phyloP scores from a whole-genome alignment of 2,888 invertebrate species.

The Electrophaes corylata region DNA sequence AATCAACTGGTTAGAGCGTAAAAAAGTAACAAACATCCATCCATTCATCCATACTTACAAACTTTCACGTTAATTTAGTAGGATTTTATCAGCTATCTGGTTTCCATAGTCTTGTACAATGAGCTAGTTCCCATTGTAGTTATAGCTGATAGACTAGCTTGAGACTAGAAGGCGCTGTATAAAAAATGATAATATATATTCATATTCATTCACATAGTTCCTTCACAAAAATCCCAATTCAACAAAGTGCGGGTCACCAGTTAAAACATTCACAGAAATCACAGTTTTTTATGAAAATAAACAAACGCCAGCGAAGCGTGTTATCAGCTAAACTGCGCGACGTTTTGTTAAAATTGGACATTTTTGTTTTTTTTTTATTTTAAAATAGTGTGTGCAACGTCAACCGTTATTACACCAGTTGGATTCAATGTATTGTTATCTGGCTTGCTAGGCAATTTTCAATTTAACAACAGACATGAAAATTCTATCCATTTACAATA shows the following conservation, averaged over 20 bases:
- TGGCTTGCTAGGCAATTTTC: constrained; percentile 13
- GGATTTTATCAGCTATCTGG: too few species aligned
- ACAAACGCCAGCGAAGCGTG: constrained; percentile 8
- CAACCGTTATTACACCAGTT: constrained; percentile 19
- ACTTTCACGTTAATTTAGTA: too few species aligned
- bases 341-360: constrained; percentile 21
- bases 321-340: constrained; percentile 27
- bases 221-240: background rate
- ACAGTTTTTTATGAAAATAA: constrained; percentile 14
- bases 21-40: too few species aligned
- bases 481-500: too few species aligned
- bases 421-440: constrained; percentile 18
- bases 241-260: background rate
- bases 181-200: too few species aligned
- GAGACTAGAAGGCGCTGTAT: too few species aligned
- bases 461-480: background rate
- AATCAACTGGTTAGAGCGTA: too few species aligned
- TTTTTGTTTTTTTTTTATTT: constrained; percentile 20
- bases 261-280: constrained; percentile 3
- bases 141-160: too few species aligned
- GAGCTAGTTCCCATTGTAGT: too few species aligned
- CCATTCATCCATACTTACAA: too few species aligned
- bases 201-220: too few species aligned
- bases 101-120: too few species aligned
- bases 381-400: constrained; percentile 20